Evolutionary conservation across 1,140 invertebrate genomes (phyloP), one percentile per base, ranked within the genome.

Genomic region (Teleogryllus occipitalis): DNA sequence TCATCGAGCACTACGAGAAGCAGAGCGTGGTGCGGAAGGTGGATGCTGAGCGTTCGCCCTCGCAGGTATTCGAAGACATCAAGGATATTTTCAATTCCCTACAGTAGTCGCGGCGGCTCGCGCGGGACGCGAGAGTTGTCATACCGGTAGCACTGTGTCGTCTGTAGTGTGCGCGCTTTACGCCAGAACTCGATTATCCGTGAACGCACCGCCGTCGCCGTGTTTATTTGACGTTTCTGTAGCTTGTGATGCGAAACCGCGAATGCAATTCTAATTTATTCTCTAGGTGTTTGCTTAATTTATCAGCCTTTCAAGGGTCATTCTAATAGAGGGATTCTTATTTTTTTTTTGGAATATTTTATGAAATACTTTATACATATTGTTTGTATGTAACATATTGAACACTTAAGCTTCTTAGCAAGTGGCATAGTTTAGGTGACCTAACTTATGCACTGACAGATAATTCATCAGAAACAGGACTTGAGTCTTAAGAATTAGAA

Each of bases 1-100:
- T 99, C 82, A 94, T 99, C 77, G 87, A 98, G 46, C 88, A 96
- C 85, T 99, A 97, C 83, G 90, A 93, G 47, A 83, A 89, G 46
- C 82, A 88, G 49, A 90, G 92, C 74, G 86, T 98, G 47, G 95
- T 99, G 1, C 89, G 90, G 80, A 91, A 89, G 83, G 90, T 99
- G 76, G 90, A 97, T 87, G 93, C 94, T 39, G 90, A 90, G 82
- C 87, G 88, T 54, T 83, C 87, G 22, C 89, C 91, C 2, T 90
- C 94, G 4, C 85, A 92, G 84, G 96, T 99, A 4, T 94, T 93
- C 82, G 82, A 87, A 49, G 87, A 90, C 82, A 90, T 92, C 14
- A 83, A 85, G 80, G 81, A 6, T 15, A 74, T 79, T 15, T 79
- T 79, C 78, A 48, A 65, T 14, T 1, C 10, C 10, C 54, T 65